Conservation (phyloP, 1,140 invertebrate genomes). For the Monomorium pharaonis region DNA sequence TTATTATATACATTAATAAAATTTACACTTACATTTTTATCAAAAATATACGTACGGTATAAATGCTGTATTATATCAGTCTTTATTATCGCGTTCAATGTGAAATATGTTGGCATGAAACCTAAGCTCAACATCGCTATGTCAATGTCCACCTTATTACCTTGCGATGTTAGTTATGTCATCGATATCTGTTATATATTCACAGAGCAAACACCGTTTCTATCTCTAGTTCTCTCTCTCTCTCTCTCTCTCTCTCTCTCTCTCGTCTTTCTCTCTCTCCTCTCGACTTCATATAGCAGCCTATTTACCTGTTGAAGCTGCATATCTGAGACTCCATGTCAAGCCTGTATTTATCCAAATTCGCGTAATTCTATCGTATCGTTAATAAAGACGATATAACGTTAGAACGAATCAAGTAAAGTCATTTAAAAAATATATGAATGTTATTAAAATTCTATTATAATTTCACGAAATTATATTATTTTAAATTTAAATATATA, state of each 20-base stretch:
- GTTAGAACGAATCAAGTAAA: background rate
- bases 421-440: background rate
- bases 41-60: background rate
- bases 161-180: background rate
- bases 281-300: background rate
- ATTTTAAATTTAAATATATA: background rate
- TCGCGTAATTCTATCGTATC: background rate
- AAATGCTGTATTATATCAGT: background rate
- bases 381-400: background rate
- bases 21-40: too few relatives aligned
- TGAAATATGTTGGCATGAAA: background rate
- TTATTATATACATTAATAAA: background rate
- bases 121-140: background rate
- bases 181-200: background rate
- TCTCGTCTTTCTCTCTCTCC: too few relatives aligned
- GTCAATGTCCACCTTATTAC: background rate
- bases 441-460: background rate
- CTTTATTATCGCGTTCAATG: background rate
- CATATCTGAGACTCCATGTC: background rate
- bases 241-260: too few relatives aligned
- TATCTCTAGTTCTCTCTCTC: too few relatives aligned
- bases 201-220: background rate
- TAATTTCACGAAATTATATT: background rate
- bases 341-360: constrained; percentile 1
- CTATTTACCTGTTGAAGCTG: background rate